A percentile compares a stretch with the other conserved stretches of the same genome.
These are phyloP conservation scores for Eolophus roseicapilla DNA, from an alignment of 2,113 vertebrate species.

Conservation along the genomic window DNA sequence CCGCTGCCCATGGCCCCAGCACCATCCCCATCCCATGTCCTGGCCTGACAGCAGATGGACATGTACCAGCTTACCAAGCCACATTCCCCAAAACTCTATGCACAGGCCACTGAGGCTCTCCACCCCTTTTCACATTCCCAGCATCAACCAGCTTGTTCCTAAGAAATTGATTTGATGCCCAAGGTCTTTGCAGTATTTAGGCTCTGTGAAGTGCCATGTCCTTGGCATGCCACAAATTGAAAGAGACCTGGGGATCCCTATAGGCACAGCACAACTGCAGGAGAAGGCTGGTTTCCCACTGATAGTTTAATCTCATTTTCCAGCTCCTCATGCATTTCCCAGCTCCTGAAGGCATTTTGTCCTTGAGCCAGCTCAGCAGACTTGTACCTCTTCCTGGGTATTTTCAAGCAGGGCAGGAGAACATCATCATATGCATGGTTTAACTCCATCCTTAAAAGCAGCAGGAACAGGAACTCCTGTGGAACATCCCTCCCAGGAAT, in stretches of 20 bases:
- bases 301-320: not conserved
- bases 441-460: not conserved
- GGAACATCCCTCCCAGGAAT: not conserved
- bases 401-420: not conserved
- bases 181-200: not conserved
- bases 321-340: not conserved
- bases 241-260: not conserved
- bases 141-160: not conserved
- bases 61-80: rapidly evolving
- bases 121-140: too few species aligned
- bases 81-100: rapidly evolving
- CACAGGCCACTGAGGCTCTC: not conserved
- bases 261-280: not conserved
- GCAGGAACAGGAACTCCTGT: not conserved
- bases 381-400: not conserved
- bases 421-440: not conserved
- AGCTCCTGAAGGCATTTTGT: not conserved
- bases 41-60: rapidly evolving
- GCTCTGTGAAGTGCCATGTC: not conserved
- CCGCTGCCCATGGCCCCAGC: not conserved
- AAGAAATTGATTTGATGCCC: not conserved
- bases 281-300: not conserved
- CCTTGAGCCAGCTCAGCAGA: not conserved
- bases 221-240: not conserved
- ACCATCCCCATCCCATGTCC: not conserved